Base-by-base conservation (phyloP, 2,888 invertebrate genomes). In the Syrphus vitripennis region DNA sequence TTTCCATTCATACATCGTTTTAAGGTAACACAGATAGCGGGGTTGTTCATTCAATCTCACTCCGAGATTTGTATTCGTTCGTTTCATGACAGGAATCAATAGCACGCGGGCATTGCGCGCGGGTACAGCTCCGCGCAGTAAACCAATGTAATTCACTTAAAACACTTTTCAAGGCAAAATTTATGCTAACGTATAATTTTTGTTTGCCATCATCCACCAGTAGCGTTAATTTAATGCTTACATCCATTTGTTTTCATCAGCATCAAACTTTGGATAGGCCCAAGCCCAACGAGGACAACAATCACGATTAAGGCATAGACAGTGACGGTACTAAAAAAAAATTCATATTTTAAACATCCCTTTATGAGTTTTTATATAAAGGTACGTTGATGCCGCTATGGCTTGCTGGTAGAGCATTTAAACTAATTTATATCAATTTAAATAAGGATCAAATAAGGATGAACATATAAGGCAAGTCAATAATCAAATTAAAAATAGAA, bases 131-230 rank as follows among this genome's bases (percentile, higher is more conserved):
- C n/a, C 19, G 7, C 29, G 50, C 42, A 72, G 42, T 55, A 81
- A 74, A 81, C 81, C 81, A 55, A 70, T 81, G 69, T 81, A 76
- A 81, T 81, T 81, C 81, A 81, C 81, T 81, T 75, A 81, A 81
- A 81, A 76, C 70, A 70, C 63, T 76, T 75, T 81, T 29, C 53
- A 81, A 55, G 29, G 19, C 42, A 81, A 81, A 81, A 81, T 76
- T 55, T 81, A 81, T 81, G 81, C 75, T 55, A 76, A 76, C 75
- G 63, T 81, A n/a, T n/a, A 55, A 37, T 29, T 57, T 75, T 70
- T 75, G 55, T 76, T 81, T 21, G 7, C 57, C 31, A 14, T 19
- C 57, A 7, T 29, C 12, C 42, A 16, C 45, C 29, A 29, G 42
- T 42, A 42, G 29, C 45, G 29, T 65, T 65, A 65, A 45, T 45